phyloP scores from a whole-genome alignment of 2,797 vertebrate species.

The Gymnoscopelus braueri region DNA sequence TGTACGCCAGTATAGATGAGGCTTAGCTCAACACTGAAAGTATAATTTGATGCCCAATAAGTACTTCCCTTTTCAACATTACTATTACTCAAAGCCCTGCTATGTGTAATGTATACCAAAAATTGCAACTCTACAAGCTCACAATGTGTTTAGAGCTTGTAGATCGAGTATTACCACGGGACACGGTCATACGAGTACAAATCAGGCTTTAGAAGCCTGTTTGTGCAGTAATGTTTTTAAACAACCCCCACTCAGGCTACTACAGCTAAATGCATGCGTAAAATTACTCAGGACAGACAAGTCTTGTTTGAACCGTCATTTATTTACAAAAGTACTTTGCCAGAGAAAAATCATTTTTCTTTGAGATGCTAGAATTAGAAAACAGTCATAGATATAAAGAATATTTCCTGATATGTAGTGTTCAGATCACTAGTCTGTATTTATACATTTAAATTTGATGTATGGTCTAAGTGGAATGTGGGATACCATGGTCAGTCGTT shows the following conservation, averaged over 20 bases:
- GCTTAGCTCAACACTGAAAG: too few species aligned
- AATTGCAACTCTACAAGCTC: too few species aligned
- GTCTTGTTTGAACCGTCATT: not conserved
- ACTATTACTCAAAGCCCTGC: too few species aligned
- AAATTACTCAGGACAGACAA: not conserved
- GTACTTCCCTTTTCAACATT: too few species aligned
- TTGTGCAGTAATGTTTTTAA: too few species aligned
- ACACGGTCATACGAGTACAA: too few species aligned
- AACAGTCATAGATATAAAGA: conserved; percentile 34
- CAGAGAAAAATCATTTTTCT: conserved; percentile 8
- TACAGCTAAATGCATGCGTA: not conserved
- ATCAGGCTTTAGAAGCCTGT: too few species aligned
- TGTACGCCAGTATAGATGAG: not conserved
- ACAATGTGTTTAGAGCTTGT: too few species aligned
- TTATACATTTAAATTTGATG: conserved; percentile 13
- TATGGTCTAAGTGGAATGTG: conserved; percentile 3
- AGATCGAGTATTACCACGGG: too few species aligned
- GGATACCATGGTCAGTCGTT: not conserved
- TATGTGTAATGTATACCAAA: too few species aligned
- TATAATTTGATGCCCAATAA: too few species aligned
- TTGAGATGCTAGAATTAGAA: conserved; percentile 24
- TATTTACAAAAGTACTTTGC: conserved; percentile 27
- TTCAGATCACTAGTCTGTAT: not conserved
- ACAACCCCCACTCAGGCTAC: too few species aligned
- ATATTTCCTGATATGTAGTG: conserved; percentile 11